phyloP scores from a whole-genome alignment of 35 echinoderm and acorn worm genomes.

The Apostichopus parvimensis region DNA sequence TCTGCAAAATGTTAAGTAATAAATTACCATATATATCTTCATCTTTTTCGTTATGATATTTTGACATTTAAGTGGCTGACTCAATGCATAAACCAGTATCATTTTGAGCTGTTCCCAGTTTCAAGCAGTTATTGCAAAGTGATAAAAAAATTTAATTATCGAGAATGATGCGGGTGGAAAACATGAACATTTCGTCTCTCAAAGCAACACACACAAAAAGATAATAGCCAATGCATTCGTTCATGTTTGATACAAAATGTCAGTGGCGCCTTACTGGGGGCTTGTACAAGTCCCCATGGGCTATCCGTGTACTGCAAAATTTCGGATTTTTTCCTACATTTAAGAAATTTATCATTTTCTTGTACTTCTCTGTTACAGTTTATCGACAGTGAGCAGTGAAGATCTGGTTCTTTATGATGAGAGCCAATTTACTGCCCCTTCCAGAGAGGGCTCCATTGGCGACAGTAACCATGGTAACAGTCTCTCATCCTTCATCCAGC shows the following conservation, averaged over 20 bases:
- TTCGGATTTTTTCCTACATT: not conserved
- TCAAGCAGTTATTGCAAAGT: not conserved
- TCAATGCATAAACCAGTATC: not conserved
- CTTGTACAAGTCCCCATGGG: slow-evolving; percentile 1
- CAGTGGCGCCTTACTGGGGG: slow-evolving; percentile 3
- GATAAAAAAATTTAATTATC: not conserved
- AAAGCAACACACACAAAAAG: not conserved
- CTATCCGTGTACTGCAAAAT: not conserved
- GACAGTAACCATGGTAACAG: slow-evolving; percentile 24
- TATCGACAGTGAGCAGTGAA: slow-evolving; percentile 3
- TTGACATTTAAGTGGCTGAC: not conserved
- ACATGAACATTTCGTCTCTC: not conserved
- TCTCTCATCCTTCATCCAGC: slow-evolving; percentile 10
- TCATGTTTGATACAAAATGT: not conserved
- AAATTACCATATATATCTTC: too few species aligned
- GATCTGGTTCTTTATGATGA: slow-evolving; percentile 16
- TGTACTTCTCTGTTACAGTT: not conserved
- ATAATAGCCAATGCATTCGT: not conserved
- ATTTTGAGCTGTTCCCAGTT: not conserved
- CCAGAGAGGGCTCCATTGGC: not conserved
- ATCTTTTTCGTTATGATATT: not conserved
- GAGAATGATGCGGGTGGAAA: not conserved
- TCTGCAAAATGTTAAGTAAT: too few species aligned
- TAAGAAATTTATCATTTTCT: not conserved
- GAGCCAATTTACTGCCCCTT: slow-evolving; percentile 35